Base-by-base conservation (phyloP, 53 echinoderm and acorn worm genomes). In the Holothuria leucospilota region DNA sequence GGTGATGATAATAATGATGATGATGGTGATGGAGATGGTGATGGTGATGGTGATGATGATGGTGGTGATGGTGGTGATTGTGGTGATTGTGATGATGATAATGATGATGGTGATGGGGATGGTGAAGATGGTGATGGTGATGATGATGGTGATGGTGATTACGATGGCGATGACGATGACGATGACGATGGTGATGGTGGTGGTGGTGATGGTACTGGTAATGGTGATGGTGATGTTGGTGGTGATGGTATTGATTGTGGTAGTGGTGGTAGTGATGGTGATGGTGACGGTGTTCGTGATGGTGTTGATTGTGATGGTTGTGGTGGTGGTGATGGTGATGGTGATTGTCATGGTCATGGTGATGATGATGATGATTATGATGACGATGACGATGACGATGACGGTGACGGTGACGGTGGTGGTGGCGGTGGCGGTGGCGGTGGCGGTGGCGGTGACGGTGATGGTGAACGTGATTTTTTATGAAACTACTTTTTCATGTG, bases 61-160 rank as follows among this genome's bases (percentile, higher is more conserved):
- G 34, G 34, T 34, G 3, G 1, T 34, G 34, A 3, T 34, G 1
- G 34, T 34, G 3, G 34, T 34, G 34, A 34, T 34, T n/a, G n/a
- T n/a, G 34, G 34, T 3, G 34, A 34, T 34, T 1, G 34, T 34
- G 34, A 34, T 34, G 1, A 3, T 34, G 34, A 34, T 34, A 1
- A 3, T 34, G 34, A 34, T 34, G 1, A 3, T 34, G 34, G 3
- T 34, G 34, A 3, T 34, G 2, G 3, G 1, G 34, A 3, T 34
- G 34, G 3, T 34, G 34, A 3, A 2, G 34, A 34, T 34, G 34
- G 34, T 34, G 34, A 34, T 34, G 34, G 34, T 34, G 34, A 34
- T 34, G 34, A 24, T 29, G 68, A 68, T 68, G 68, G 30, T 68
- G 68, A 68, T 24, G 68, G 30, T 68, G 68, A 68, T 68, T 6